Percentiles rank a stretch among this genome's conserved stretches.
Evolutionary conservation across 2,113 vertebrate genomes (phyloP).

Genomic region (Onychostoma macrolepis): DNA sequence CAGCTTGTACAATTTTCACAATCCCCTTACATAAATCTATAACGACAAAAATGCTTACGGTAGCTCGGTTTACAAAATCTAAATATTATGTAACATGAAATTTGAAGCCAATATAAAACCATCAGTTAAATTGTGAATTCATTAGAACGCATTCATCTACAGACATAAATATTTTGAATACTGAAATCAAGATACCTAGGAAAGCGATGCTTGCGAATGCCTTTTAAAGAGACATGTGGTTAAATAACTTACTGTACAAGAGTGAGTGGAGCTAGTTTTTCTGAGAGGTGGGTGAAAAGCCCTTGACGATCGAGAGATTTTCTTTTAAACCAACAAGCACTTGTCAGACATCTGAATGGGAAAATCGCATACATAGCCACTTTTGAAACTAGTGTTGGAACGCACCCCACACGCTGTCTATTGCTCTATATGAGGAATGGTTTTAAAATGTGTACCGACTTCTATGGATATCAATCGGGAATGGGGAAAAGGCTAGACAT

Average conservation of each 20-base stretch:
- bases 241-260: slow-evolving; percentile 79
- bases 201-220: slow-evolving; percentile 64
- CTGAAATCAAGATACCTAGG: slow-evolving; percentile 62
- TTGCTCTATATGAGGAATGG: slow-evolving; percentile 34
- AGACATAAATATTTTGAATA: slow-evolving; percentile 64
- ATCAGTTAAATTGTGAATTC: slow-evolving; percentile 59
- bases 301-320: slow-evolving; percentile 44
- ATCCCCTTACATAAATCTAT: slow-evolving; percentile 28
- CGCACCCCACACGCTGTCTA: slow-evolving; percentile 53
- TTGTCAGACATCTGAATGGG: slow-evolving; percentile 51
- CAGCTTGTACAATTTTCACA: slow-evolving; percentile 34
- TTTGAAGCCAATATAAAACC: slow-evolving; percentile 53
- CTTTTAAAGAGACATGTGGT: slow-evolving; percentile 67
- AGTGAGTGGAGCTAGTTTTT: slow-evolving; percentile 44
- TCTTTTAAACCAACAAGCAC: slow-evolving; percentile 1
- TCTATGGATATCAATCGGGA: not conserved
- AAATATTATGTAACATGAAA: slow-evolving; percentile 55
- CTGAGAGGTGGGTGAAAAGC: slow-evolving; percentile 18
- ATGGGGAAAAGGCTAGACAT: not conserved
- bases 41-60: slow-evolving; percentile 37
- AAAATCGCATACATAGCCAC: slow-evolving; percentile 3
- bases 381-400: slow-evolving; percentile 9
- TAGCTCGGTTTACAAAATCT: slow-evolving; percentile 55
- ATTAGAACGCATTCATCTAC: slow-evolving; percentile 53
- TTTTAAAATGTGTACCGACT: slow-evolving; percentile 61